Conservation (phyloP, 23 tunicate species). For the Trididemnum miniatum region DNA sequence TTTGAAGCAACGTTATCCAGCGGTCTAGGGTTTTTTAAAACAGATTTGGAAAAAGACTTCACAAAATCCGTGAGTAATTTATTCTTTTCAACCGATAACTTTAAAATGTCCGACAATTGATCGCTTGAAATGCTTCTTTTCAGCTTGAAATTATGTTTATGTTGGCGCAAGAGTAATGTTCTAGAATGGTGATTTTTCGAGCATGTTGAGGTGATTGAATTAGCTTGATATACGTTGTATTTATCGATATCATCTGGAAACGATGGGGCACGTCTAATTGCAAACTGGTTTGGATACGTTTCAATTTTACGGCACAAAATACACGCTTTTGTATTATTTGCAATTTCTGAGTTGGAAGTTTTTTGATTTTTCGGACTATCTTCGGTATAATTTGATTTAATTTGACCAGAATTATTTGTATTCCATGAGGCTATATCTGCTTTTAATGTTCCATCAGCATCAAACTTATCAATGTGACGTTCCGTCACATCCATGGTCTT, state of each 20-base stretch:
- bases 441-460: neutral
- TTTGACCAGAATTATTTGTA: constrained; percentile 58
- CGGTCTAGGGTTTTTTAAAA: neutral
- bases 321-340: neutral
- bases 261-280: neutral
- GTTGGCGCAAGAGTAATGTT: neutral
- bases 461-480: neutral
- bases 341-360: neutral
- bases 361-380: neutral
- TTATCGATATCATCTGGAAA: neutral
- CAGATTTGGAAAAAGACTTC: neutral
- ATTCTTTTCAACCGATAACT: neutral
- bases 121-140: neutral
- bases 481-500: neutral
- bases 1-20: neutral
- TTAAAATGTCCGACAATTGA: neutral
- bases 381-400: neutral
- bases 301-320: neutral
- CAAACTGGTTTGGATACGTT: neutral
- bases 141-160: neutral
- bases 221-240: neutral
- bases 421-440: constrained; percentile 31
- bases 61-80: neutral
- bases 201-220: neutral
- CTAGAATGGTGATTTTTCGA: neutral